phyloP scores from a whole-genome alignment of 2,113 vertebrate genomes.

The Apteryx mantelli region DNA sequence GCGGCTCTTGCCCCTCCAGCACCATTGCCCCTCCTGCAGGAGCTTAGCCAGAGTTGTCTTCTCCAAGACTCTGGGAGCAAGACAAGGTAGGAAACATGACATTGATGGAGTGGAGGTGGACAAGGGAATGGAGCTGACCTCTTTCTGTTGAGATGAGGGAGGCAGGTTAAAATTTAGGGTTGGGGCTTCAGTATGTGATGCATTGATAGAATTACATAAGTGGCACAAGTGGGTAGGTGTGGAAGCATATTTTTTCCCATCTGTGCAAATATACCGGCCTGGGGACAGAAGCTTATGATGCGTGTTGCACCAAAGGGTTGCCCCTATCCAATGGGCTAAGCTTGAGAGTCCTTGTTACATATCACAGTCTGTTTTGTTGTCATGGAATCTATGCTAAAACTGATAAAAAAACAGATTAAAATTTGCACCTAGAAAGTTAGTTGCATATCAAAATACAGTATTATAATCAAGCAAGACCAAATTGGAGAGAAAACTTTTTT shows the following conservation, averaged over 20 bases:
- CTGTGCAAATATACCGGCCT: not conserved
- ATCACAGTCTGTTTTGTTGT: not conserved
- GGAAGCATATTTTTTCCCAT: not conserved
- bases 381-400: not conserved
- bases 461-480: not conserved
- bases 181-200: not conserved
- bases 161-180: not conserved
- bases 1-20: not conserved
- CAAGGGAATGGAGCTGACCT: not conserved
- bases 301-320: not conserved
- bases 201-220: not conserved
- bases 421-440: not conserved
- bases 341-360: not conserved
- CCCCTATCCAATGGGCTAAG: not conserved
- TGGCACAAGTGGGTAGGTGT: not conserved
- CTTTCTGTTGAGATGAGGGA: not conserved
- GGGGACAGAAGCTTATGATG: not conserved
- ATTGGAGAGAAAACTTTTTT: not conserved
- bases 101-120: not conserved
- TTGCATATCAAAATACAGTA: not conserved
- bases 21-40: accelerated
- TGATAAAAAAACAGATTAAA: not conserved
- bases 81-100: not conserved
- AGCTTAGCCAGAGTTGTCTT: not conserved
- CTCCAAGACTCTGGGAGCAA: not conserved